Evolutionary conservation across 35 echinoderm and acorn worm species (phyloP).

Genomic region (Chiridota heheva): DNA sequence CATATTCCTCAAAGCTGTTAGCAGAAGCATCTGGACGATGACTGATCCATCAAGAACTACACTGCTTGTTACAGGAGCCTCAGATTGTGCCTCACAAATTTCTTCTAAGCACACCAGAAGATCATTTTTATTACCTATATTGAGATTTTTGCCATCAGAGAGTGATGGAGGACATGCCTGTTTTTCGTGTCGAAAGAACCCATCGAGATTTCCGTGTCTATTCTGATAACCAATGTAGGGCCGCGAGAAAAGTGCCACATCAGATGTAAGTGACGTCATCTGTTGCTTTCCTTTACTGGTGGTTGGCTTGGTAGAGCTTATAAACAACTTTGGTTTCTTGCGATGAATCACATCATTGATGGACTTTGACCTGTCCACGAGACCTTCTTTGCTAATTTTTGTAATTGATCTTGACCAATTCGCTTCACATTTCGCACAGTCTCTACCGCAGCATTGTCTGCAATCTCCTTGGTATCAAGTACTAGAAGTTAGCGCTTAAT

Average conservation of each 20-base stretch:
- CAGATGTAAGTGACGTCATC: neutral
- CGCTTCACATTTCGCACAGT: neutral
- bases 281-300: constrained; percentile 8
- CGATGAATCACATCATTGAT: neutral
- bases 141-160: too few relatives aligned
- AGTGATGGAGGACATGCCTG: constrained; percentile 1
- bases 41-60: constrained; percentile 1
- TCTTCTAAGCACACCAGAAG: too few relatives aligned
- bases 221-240: neutral
- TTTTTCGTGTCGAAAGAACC: neutral
- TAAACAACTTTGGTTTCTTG: neutral
- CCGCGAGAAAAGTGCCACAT: neutral
- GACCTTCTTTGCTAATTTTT: neutral
- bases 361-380: neutral
- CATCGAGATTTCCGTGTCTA: neutral
- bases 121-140: too few relatives aligned
- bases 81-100: too few relatives aligned
- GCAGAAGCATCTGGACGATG: neutral
- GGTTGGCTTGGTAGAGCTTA: neutral
- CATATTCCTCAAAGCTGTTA: neutral
- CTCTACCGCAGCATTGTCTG: neutral
- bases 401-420: neutral
- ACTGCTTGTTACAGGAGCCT: neutral
- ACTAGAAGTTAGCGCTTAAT: constrained; percentile 3
- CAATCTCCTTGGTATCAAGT: constrained; percentile 47